Evolutionary conservation across 2,888 invertebrate genomes (phyloP), one percentile per base, ranked within the genome.

Genomic region (Cephus spinipes): DNA sequence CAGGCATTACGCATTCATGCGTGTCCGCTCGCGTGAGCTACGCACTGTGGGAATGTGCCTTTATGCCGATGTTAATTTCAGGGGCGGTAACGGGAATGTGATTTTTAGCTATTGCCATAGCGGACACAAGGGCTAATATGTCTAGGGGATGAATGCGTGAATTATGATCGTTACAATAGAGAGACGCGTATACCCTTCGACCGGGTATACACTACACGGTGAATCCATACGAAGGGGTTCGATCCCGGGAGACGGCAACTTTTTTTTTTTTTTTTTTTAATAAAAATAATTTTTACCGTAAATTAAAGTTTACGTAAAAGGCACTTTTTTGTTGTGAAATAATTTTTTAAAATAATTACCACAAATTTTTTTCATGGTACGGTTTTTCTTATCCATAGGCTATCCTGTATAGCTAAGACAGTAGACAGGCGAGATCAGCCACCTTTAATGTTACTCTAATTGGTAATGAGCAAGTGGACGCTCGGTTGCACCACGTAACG

Each of bases 1-100:
- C 87, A 85, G 84, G 85, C 88, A 89, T 90, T 90, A 90, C 83
- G 89, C 88, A 90, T 89, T 89, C 90, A 88, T 86, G 88, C 88
- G 86, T 87, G 86, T 33, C 55, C 31, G 74, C 76, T 71, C 33
- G 80, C 76, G 75, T 75, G 80, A 75, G 73, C 36, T 40, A 55
- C 68, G 76, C 79, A 73, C 83, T 84, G 85, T 88, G 88, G 89
- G 90, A 90, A 89, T 90, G 90, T 90, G 88, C 84, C 85, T 86
- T 83, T 84, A 84, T 87, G 84, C 83, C 84, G 79, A 85, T 85
- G 82, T 84, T 86, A 85, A 89, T 89, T 87, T 86, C 86, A 85
- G 84, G 89, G 89, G 88, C 86, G 83, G 83, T 36, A 80, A 79
- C 76, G 79, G 87, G 85, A 85, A 87, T 87, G 86, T 83, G 84